phyloP scores from a whole-genome alignment of 2,797 vertebrate genomes.

The Eospalax fontanierii region DNA sequence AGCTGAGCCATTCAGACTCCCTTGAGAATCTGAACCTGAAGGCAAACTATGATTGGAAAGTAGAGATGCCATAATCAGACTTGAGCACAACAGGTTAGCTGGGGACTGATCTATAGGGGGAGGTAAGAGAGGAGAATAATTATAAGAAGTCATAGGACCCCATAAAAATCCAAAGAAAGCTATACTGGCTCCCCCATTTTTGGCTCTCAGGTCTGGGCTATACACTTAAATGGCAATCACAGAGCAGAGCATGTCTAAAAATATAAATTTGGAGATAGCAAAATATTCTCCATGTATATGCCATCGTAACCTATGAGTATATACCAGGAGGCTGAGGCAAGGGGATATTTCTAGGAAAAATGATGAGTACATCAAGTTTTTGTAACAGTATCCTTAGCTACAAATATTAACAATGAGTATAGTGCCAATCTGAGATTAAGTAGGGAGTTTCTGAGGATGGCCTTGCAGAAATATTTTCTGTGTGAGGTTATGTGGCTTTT shows the following conservation, averaged over 20 bases:
- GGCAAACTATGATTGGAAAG: not conserved
- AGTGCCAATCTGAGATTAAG: not conserved
- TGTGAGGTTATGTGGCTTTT: not conserved
- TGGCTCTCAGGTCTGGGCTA: not conserved
- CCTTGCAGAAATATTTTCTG: not conserved
- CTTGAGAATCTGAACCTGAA: conserved; percentile 13
- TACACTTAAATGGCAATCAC: not conserved
- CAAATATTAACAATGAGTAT: not conserved
- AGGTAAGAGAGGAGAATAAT: not conserved
- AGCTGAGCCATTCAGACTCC: not conserved
- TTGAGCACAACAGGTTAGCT: not conserved
- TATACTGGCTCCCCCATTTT: not conserved
- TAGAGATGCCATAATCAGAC: not conserved
- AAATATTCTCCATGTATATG: not conserved
- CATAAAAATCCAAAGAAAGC: not conserved
- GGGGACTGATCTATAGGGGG: not conserved
- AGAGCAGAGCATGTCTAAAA: not conserved
- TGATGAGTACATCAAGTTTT: not conserved
- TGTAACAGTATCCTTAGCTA: not conserved
- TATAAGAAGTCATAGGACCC: not conserved
- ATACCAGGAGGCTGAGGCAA: not conserved
- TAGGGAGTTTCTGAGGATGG: too few species aligned
- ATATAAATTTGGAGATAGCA: not conserved
- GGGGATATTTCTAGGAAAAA: not conserved
- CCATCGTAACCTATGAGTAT: not conserved